Base-by-base conservation (phyloP, 1,140 invertebrate genomes). In the Hetaerina americana region DNA sequence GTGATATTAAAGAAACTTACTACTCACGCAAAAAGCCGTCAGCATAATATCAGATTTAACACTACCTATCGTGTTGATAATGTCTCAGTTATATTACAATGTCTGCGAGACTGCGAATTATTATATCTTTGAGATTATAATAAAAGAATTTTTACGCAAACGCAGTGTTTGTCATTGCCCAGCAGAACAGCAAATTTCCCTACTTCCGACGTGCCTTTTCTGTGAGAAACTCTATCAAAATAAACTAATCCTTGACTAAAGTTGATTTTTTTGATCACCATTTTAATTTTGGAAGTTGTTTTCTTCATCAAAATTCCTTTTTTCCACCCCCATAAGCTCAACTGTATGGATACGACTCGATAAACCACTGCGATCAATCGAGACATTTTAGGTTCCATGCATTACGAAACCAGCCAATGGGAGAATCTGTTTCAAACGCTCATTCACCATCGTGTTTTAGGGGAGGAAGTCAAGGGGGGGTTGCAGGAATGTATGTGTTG, bases 1-100 rank as follows among this genome's bases (percentile, higher is more conserved):
- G 40, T 57, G 40, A 57, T 57, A 57, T 57, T 57, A 57, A 57
- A 57, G 40, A 57, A 57, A 57, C 40, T 57, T 57, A 57, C n/a
- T n/a, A n/a, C 40, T n/a, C 40, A 57, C 40, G 2, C 22, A n/a
- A 57, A 57, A 57, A 18, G 40, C 15, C 22, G 40, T 57, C 40
- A 57, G 40, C 40, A 57, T n/a, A 57, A 10, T 57, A n/a, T 57
- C 40, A 57, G 40, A 57, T 5, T 57, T 18, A 57, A 57, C 2
- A 57, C 40, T 57, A 57, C 15, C 40, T 57, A 57, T 57, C 40
- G 40, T 57, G 40, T 57, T 57, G 40, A 12, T 18, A 57, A n/a
- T 57, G 40, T 57, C 22, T 57, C 40, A 57, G 22, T n/a, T 57
- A 57, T 57, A 57, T 57, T n/a, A 18, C 40, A 57, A 57, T 57